Percentiles rank a stretch among this genome's conserved stretches.
phyloP scores from a whole-genome alignment of 2,888 invertebrate species.

The Macaria liturata region DNA sequence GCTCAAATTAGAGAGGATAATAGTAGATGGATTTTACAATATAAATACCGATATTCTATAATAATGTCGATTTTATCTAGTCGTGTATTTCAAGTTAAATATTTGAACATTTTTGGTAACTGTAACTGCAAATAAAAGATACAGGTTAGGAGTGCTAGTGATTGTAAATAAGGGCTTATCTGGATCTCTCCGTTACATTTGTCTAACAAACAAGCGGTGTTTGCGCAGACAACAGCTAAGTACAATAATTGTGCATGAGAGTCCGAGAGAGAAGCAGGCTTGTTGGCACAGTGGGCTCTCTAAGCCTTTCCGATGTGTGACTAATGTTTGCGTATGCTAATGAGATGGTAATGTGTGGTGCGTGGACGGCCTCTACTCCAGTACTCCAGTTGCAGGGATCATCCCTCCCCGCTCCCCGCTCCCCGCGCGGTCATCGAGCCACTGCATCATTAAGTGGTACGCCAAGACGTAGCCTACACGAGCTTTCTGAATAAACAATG shows the following conservation, averaged over 20 bases:
- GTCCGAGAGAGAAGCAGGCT: constrained; percentile 54
- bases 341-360: constrained; percentile 72
- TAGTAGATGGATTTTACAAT: neutral
- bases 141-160: constrained; percentile 34
- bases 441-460: constrained; percentile 54
- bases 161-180: constrained; percentile 74
- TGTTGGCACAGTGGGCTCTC: constrained; percentile 70
- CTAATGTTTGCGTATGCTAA: constrained; percentile 80
- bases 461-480: constrained; percentile 54
- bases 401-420: constrained; percentile 54
- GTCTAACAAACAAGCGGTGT: constrained; percentile 66
- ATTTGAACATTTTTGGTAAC: too few species aligned
- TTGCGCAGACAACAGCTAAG: constrained; percentile 77
- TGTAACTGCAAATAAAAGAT: too few species aligned
- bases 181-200: constrained; percentile 74
- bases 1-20: too few species aligned
- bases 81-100: too few species aligned
- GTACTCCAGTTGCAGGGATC: constrained; percentile 50
- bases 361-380: constrained; percentile 41
- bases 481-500: constrained; percentile 72
- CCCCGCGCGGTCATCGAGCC: constrained; percentile 57
- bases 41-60: too few species aligned
- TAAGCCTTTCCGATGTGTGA: constrained; percentile 74
- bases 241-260: constrained; percentile 78
- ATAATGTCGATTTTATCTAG: too few species aligned